phyloP scores from a whole-genome alignment of 2,797 vertebrate genomes.

The Anguilla megastoma region DNA sequence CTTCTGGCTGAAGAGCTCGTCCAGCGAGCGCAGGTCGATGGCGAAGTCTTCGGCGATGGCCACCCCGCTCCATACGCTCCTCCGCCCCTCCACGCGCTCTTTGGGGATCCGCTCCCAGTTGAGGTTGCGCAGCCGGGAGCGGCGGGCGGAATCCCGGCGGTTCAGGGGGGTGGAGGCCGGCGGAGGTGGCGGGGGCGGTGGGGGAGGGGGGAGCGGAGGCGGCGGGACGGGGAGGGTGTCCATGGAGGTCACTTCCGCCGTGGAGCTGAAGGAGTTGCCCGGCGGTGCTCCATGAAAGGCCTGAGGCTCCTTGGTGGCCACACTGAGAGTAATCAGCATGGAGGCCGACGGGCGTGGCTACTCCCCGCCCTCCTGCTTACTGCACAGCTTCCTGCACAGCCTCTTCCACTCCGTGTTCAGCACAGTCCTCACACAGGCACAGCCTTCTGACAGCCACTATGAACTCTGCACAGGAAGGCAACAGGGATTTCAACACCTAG shows the following conservation, averaged over 20 bases:
- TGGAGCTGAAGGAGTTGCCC: conserved; percentile 36
- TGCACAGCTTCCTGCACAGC: neutral
- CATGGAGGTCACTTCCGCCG: conserved; percentile 71
- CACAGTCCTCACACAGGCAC: neutral
- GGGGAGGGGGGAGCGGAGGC: conserved; percentile 44
- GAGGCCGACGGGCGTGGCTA: conserved; percentile 36
- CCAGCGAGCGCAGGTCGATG: conserved; percentile 75
- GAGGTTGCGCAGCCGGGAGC: conserved; percentile 72
- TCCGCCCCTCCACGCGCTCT: conserved; percentile 75
- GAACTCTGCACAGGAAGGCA: neutral
- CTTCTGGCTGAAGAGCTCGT: conserved; percentile 76
- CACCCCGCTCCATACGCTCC: conserved; percentile 73
- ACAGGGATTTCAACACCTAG: neutral
- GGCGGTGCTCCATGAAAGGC: conserved; percentile 71
- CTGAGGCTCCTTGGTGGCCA: conserved; percentile 61
- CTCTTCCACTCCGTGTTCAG: neutral
- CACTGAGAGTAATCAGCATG: conserved; percentile 67
- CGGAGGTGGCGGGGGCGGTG: conserved; percentile 56
- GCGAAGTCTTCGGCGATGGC: conserved; percentile 67
- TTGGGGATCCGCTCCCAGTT: conserved; percentile 80
- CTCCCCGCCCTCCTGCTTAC: neutral
- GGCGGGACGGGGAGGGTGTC: conserved; percentile 55
- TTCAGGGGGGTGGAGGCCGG: conserved; percentile 45
- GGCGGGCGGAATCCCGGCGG: conserved; percentile 53
- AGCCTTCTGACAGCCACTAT: neutral